Evolutionary conservation across 2,888 invertebrate genomes (phyloP), one percentile per base, ranked within the genome.

Genomic region (Argynnis bischoffii): DNA sequence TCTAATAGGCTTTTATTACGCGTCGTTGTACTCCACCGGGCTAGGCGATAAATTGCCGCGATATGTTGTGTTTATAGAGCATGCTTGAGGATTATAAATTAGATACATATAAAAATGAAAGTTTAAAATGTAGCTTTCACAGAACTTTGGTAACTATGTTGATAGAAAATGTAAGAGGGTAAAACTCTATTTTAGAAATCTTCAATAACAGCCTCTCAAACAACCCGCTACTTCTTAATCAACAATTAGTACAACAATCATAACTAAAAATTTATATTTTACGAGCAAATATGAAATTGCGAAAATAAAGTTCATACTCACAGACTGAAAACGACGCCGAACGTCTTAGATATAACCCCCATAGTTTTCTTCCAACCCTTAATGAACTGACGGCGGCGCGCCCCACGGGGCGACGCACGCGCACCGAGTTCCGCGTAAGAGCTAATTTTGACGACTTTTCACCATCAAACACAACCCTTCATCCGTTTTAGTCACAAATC

Each of bases 251-350:
- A 21, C 21, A 21, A 21, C 6, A 35, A 11, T 11, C 11, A 41
- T 11, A 41, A 41, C 35, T 8, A 41, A 41, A 41, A 41, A 41
- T 2, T 8, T 11, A 41, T 41, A 41, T 41, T 41, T 41, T 8
- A 41, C 35, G 11, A 11, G 35, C 35, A 41, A 41, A 2, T 41
- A 41, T 41, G 11, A 35, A 41, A 41, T 41, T 41, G 11, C 8
- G 2, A 41, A 41, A 41, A 41, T 41, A 41, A 8, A 41, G 1
- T 11, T 41, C 11, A 26, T 70, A 95, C 96, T 96, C 92, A 96
- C 96, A 96, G 95, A 92, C 95, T 95, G 94, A 96, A 96, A 85
- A 96, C 94, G 85, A 96, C 95, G 89, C 96, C 95, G 78, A 96
- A 94, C 70, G 96, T 95, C 88, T 96, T 96, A 70, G 96, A 95